Conservation (phyloP, 2,797 vertebrate genomes). For the Danio albolineatus region DNA sequence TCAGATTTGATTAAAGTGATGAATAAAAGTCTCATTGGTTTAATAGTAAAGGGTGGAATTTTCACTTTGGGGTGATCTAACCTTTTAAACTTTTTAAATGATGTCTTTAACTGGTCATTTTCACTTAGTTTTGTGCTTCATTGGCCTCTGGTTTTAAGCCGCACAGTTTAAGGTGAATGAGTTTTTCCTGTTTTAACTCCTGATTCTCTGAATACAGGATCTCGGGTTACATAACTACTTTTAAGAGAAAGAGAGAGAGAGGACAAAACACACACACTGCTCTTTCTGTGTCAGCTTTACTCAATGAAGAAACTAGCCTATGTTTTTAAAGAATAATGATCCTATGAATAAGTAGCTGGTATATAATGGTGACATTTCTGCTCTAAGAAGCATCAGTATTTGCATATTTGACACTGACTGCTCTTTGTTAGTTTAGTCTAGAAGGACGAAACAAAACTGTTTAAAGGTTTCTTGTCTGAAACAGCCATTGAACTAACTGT, state of each 20-base stretch:
- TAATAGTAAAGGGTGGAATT: too few species aligned
- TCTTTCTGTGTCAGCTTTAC: conserved; percentile 5
- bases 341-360: background rate
- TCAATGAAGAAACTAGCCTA: background rate
- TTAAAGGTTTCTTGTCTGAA: conserved; percentile 39
- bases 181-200: background rate
- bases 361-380: conserved; percentile 4
- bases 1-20: too few species aligned
- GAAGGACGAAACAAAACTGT: conserved; percentile 49
- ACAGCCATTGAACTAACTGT: conserved; percentile 34
- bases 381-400: conserved; percentile 2
- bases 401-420: conserved; percentile 17
- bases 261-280: background rate
- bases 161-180: background rate
- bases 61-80: too few species aligned
- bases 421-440: conserved; percentile 50
- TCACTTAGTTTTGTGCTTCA: background rate
- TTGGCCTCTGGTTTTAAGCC: background rate
- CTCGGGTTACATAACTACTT: conserved; percentile 15
- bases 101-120: background rate
- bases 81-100: background rate
- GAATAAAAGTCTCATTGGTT: too few species aligned
- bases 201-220: conserved; percentile 26
- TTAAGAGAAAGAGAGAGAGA: background rate
- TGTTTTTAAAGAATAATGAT: conserved; percentile 3